Percentiles rank a stretch among this genome's conserved stretches.
Evolutionary conservation across 2,113 vertebrate species (phyloP).

Genomic region (Nothoprocta pentlandii): DNA sequence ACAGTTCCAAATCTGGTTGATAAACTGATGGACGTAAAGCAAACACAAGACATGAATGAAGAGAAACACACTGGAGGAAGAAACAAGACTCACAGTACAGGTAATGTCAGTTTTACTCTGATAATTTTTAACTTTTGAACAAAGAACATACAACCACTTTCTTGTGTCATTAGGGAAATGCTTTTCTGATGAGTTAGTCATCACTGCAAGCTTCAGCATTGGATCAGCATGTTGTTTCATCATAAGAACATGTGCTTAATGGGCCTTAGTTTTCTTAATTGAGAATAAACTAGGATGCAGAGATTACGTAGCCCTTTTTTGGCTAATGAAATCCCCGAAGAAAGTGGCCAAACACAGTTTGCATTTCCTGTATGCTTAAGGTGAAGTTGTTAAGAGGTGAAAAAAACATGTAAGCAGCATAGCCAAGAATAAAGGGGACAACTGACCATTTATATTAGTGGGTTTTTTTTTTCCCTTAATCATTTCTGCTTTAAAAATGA

Average conservation of each 20-base stretch:
- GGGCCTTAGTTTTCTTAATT: not conserved
- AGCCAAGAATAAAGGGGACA: not conserved
- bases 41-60: constrained; percentile 16
- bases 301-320: not conserved
- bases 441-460: not conserved
- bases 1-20: constrained; percentile 97
- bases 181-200: not conserved
- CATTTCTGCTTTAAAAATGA: not conserved
- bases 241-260: not conserved
- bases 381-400: not conserved
- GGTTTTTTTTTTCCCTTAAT: too few species aligned
- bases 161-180: not conserved
- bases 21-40: constrained; percentile 81
- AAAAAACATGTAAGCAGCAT: not conserved
- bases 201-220: not conserved
- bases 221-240: not conserved
- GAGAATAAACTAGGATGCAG: not conserved
- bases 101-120: not conserved
- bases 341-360: not conserved
- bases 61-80: not conserved
- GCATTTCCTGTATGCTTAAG: not conserved
- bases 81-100: not conserved
- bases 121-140: not conserved
- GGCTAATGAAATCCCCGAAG: not conserved
- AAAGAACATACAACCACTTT: not conserved